phyloP scores from a whole-genome alignment of 2,113 vertebrate species.

The Procavia capensis region DNA sequence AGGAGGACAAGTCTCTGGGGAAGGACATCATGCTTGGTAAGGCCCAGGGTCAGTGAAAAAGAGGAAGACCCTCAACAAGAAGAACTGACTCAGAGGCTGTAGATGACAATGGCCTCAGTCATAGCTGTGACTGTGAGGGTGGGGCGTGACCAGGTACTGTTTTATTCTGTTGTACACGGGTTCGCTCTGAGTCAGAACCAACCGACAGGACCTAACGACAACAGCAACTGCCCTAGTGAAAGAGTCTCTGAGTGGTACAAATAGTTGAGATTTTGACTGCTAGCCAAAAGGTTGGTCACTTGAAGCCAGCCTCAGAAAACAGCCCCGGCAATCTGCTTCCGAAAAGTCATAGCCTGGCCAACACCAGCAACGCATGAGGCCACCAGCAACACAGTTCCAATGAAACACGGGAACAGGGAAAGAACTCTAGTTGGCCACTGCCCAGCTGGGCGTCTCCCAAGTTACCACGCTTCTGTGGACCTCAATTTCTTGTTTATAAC shows the following conservation, averaged over 20 bases:
- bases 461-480: fast-evolving
- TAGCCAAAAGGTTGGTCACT: background rate
- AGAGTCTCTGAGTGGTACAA: background rate
- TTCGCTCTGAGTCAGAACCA: too few relatives aligned
- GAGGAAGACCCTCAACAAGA: too few relatives aligned
- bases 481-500: background rate
- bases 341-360: background rate
- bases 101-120: too few relatives aligned
- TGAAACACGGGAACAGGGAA: background rate
- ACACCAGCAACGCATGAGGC: background rate
- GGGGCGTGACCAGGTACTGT: too few relatives aligned
- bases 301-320: background rate
- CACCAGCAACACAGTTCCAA: background rate
- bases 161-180: too few relatives aligned
- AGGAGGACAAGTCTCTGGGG: too few relatives aligned
- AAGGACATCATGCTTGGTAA: too few relatives aligned
- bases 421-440: background rate
- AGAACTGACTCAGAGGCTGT: too few relatives aligned
- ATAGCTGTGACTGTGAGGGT: too few relatives aligned
- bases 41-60: too few relatives aligned
- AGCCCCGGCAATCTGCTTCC: background rate
- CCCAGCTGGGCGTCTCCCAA: background rate
- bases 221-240: background rate
- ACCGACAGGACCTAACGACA: too few relatives aligned
- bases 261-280: background rate